Conservation (phyloP, 2,113 vertebrate genomes). For the Corvus cornix region DNA sequence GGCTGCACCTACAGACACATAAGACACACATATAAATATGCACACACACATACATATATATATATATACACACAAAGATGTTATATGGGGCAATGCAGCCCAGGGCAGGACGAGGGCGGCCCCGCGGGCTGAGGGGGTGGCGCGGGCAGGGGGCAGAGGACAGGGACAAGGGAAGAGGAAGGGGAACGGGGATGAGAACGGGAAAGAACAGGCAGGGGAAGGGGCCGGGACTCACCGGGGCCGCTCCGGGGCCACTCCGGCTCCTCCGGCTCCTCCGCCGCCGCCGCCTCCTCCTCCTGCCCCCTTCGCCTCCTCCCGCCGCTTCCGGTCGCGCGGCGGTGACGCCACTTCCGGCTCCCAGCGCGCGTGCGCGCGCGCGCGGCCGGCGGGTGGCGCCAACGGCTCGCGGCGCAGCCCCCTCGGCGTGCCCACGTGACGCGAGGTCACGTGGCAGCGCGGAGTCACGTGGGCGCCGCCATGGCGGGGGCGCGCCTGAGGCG, state of each 20-base stretch:
- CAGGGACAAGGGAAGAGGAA: background rate
- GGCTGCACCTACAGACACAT: background rate
- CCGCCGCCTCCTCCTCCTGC: background rate
- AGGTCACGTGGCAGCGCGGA: accelerated
- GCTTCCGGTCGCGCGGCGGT: background rate
- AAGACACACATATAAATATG: accelerated
- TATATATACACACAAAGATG: accelerated
- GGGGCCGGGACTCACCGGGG: background rate
- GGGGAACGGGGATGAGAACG: accelerated
- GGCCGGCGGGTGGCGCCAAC: background rate
- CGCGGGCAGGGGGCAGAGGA: background rate
- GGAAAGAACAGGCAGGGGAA: accelerated
- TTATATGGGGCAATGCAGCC: background rate
- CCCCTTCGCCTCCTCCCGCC: background rate
- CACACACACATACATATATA: too few species aligned
- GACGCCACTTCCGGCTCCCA: background rate
- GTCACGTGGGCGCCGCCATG: background rate
- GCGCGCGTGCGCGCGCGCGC: background rate
- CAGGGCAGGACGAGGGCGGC: background rate
- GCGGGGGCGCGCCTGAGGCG: accelerated
- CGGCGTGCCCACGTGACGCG: accelerated
- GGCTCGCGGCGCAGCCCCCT: background rate
- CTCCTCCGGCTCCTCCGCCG: background rate
- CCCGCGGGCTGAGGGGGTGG: background rate
- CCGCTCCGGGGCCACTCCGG: background rate